Base-by-base conservation (phyloP, 2,113 vertebrate genomes). In the Phyllopteryx taeniolatus region DNA sequence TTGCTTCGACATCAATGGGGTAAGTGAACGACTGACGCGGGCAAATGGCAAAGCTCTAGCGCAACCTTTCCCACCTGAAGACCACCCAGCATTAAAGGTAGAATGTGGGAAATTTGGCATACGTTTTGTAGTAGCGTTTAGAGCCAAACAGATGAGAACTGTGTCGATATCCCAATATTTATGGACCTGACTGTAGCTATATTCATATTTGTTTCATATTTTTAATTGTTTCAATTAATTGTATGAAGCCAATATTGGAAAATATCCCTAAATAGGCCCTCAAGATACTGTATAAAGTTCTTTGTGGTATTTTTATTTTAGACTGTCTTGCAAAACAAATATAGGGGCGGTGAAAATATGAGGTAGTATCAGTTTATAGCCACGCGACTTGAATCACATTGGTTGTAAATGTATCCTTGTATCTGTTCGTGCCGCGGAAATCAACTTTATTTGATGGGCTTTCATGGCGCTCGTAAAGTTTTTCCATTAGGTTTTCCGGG, bases 361-460 rank as follows among this genome's bases (percentile, higher is more conserved):
- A 60, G 59, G 31, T 14, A 17, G 63, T 46, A 44, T 22, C 5
- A 9, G 20, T 65, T n/a, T 64, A n/a, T 43, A 27, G 9, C n/a
- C 17, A 6, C 20, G 14, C 12, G 63, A 44, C 63, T 65, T 22
- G 63, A 65, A 44, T 65, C 61, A 63, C 61, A 42, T 11, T 20
- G 3, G 17, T 63, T 44, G 42, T 46, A 65, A 65, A 65, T 44
- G 63, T 46, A 20, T 65, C 63, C 39, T 43, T 27, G 42, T n/a
- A 22, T 44, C 42, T 22, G 63, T 44, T 65, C 33, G 59, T 17
- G 12, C 6, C 14, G 13, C 31, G 31, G 31, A 61, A 61, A 61
- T 61, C 59, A 61, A 61, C 59, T 35, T 61, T 61, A 61, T 61
- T 61, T 65, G 20, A 65, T 65, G 42, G 43, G 42, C 20, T 44